Percentiles rank a stretch among this genome's conserved stretches.
Evolutionary conservation across 2,113 vertebrate genomes (phyloP).

Genomic region (Pardalotus punctatus): DNA sequence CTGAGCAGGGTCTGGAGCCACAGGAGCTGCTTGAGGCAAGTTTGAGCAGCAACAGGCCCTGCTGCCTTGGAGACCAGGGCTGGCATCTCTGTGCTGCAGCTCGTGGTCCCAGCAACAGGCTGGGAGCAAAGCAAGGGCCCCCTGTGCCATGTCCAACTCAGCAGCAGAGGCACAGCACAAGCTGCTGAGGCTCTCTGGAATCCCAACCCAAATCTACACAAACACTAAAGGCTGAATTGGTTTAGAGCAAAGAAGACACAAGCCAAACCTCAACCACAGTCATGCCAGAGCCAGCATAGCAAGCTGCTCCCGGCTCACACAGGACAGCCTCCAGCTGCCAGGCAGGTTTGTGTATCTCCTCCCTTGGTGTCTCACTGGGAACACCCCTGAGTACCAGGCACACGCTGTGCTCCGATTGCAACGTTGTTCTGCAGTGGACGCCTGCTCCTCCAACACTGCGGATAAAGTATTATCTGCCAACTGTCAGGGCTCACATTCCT

Average conservation of each 20-base stretch:
- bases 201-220: neutral
- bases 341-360: neutral
- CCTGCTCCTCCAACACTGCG: fast-evolving
- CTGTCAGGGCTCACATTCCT: neutral
- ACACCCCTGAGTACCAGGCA: neutral
- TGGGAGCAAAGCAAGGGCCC: neutral
- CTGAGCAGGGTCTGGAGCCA: neutral
- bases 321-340: neutral
- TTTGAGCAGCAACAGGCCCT: neutral
- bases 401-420: neutral
- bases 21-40: neutral
- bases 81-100: neutral
- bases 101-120: neutral
- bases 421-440: neutral
- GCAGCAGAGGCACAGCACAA: fast-evolving
- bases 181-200: neutral
- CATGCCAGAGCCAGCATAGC: neutral
- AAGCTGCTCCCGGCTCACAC: neutral
- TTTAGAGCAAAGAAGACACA: neutral
- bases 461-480: neutral
- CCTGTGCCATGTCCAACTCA: fast-evolving
- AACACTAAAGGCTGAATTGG: neutral
- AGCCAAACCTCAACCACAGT: neutral
- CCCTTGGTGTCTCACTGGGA: neutral
- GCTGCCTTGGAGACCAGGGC: neutral